Base-by-base conservation (phyloP, 1,140 invertebrate species). In the Drosophila equinoxialis region DNA sequence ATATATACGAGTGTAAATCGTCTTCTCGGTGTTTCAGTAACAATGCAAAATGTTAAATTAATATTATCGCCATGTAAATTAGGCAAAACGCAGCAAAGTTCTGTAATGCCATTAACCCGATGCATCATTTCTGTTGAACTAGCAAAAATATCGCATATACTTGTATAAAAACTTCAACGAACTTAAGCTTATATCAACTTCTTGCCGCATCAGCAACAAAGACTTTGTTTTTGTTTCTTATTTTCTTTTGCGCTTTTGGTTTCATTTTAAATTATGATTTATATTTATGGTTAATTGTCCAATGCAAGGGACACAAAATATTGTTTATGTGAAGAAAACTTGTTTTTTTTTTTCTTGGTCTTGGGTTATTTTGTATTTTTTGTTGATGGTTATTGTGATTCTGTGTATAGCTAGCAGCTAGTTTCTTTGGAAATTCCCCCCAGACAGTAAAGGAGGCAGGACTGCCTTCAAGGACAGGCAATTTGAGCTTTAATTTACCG, bases 11-110 rank as follows among this genome's bases (percentile, higher is more conserved):
- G 14, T 26, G 26, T 6, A 30, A 30, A 30, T 30, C 30, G 6
- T 6, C 5, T 30, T 30, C 5, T 30, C 6, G 0, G 6, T 30
- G 23, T 26, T 26, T 73, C n/a, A 41, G 35, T 2, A 61, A 7
- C 37, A 48, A 58, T 71, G 79, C 71, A 54, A 82, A 65, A 66
- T 82, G 57, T 68, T 65, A 48, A 63, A 54, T 61, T 78, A 65
- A 63, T 70, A 26, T 39, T 74, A 26, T 39, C 63, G 51, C 39
- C 71, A 68, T 84, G 76, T 84, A 83, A 79, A 76, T 83, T 73
- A 72, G 62, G n/a, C 75, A 51, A 69, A 69, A 73, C 69, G 33
- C 51, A 59, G 61, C 71, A 60, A 75, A 76, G 67, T 79, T 65
- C 37, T 55, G 39, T 10, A 63, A 65, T 58, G 74, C 39, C 74